These are phyloP conservation scores for Mactromeris polynyma DNA, from an alignment of 2,888 invertebrate species.

Conservation along the genomic window DNA sequence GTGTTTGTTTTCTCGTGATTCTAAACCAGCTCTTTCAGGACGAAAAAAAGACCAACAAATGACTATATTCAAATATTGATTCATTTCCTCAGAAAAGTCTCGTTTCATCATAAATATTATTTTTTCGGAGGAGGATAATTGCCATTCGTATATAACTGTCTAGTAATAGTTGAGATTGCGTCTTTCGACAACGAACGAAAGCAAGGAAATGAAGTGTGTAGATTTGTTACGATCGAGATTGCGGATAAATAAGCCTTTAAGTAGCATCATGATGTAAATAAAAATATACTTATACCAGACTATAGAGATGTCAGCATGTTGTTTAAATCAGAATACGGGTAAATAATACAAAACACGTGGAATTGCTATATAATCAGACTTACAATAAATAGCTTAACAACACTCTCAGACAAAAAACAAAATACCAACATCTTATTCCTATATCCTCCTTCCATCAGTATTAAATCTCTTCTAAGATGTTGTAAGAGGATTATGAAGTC, in stretches of 20 bases:
- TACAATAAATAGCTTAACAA: constrained; percentile 1
- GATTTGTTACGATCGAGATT: neutral
- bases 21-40: neutral
- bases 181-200: neutral
- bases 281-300: neutral
- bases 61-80: neutral
- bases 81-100: neutral
- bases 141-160: neutral
- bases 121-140: neutral
- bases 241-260: neutral
- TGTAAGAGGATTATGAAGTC: neutral
- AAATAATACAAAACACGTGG: neutral
- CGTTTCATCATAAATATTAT: neutral
- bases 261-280: neutral
- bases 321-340: neutral
- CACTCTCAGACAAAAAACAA: neutral
- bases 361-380: neutral
- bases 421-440: neutral
- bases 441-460: neutral
- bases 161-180: neutral
- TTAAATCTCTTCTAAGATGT: constrained; percentile 4
- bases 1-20: neutral
- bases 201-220: neutral
- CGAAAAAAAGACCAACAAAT: neutral
- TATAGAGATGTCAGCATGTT: neutral